phyloP scores from a whole-genome alignment of 2,113 vertebrate genomes.

The Sinocyclocheilus anophthalmus region DNA sequence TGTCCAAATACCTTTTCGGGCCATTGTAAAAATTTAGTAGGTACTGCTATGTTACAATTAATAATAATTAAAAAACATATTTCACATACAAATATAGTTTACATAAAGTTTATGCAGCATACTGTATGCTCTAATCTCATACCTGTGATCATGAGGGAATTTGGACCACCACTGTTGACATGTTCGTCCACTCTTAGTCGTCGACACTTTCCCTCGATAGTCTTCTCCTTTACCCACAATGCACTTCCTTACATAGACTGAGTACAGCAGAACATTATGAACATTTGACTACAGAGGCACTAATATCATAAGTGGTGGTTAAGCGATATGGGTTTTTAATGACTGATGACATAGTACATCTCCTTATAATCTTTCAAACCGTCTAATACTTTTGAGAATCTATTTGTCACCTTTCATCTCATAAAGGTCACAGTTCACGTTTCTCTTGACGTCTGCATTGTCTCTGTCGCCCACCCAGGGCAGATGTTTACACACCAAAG shows the following conservation, averaged over 20 bases:
- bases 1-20: not conserved
- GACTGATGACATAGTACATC: too few relatives aligned
- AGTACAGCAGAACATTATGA: not conserved
- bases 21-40: too few relatives aligned
- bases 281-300: not conserved
- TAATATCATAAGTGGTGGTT: not conserved
- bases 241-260: conserved; percentile 89
- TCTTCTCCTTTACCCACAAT: conserved; percentile 81
- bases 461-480: conserved; percentile 84
- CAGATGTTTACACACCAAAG: conserved; percentile 84
- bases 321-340: not conserved
- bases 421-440: conserved; percentile 88
- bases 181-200: conserved; percentile 76
- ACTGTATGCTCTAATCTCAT: conserved; percentile 20
- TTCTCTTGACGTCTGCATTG: conserved; percentile 80
- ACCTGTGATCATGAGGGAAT: conserved; percentile 94
- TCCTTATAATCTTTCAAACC: too few relatives aligned
- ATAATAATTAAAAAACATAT: not conserved
- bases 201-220: conserved; percentile 83
- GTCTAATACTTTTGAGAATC: not conserved
- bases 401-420: conserved; percentile 89
- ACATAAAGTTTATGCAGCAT: not conserved
- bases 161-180: conserved; percentile 91
- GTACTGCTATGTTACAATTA: not conserved
- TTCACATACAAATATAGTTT: not conserved